phyloP scores from a whole-genome alignment of 1,140 invertebrate genomes.

The Olivierus martensii region DNA sequence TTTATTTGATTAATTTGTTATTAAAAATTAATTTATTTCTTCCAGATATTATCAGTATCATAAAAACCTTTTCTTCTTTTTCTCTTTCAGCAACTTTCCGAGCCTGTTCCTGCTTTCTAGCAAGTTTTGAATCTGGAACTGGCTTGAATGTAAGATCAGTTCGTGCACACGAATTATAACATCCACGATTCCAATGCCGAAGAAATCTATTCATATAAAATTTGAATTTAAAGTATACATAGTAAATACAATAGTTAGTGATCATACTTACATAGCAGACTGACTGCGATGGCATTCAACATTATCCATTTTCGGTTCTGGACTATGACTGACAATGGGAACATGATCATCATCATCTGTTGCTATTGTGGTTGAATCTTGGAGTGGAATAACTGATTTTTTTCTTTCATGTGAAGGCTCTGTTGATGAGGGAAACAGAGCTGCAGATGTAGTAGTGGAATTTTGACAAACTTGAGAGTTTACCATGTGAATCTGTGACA shows the following conservation, averaged over 20 bases:
- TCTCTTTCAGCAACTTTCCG: constrained; percentile 77
- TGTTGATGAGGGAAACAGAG: too few relatives aligned
- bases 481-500: too few relatives aligned
- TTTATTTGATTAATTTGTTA: too few relatives aligned
- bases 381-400: too few relatives aligned
- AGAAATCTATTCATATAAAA: constrained; percentile 50
- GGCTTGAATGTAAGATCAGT: constrained; percentile 94
- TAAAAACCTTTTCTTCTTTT: constrained; percentile 45
- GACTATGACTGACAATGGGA: constrained; percentile 55
- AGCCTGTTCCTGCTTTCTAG: constrained; percentile 75
- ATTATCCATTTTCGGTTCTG: constrained; percentile 83
- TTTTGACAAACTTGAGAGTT: too few relatives aligned
- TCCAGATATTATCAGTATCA: too few relatives aligned
- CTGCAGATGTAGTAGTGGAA: too few relatives aligned
- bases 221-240: too few relatives aligned
- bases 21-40: too few relatives aligned
- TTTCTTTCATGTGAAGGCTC: too few relatives aligned
- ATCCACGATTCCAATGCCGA: constrained; percentile 87
- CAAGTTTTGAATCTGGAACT: constrained; percentile 84
- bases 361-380: too few relatives aligned
- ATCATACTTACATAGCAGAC: constrained; percentile 69
- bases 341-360: constrained; percentile 44
- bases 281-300: constrained; percentile 88
- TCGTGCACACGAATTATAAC: constrained; percentile 86
- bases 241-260: too few relatives aligned